A percentile compares a stretch with the other conserved stretches of the same genome.
These are phyloP conservation scores for Nyctereutes procyonoides DNA, from an alignment of 2,113 vertebrate genomes.

Conservation along the genomic window DNA sequence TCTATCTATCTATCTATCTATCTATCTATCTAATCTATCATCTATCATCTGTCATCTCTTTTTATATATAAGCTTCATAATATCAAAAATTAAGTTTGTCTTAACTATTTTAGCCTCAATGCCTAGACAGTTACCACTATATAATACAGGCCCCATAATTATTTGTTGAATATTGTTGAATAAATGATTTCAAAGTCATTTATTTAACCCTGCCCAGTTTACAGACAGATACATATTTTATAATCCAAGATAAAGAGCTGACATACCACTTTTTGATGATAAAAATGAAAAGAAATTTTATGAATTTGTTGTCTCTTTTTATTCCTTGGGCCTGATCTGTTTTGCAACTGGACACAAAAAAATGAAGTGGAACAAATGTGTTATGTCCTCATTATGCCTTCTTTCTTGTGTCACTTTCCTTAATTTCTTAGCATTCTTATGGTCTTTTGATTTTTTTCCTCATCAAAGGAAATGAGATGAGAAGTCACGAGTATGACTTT, in stretches of 20 bases:
- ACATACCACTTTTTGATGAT: background rate
- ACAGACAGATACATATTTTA: background rate
- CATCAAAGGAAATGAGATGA: background rate
- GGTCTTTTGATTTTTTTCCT: conserved; percentile 10
- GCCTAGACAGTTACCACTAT: background rate
- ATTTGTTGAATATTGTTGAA: conserved; percentile 16
- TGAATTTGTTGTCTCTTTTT: background rate
- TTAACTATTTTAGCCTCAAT: background rate
- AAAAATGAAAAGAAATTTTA: background rate
- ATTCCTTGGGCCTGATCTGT: background rate
- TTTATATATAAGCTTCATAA: background rate
- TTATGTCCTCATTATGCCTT: background rate
- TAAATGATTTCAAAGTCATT: background rate
- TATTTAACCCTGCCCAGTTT: background rate
- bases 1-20: background rate
- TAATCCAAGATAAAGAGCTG: background rate
- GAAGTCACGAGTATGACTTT: background rate
- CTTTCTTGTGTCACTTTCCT: background rate
- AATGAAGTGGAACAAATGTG: background rate
- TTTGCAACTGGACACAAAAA: background rate
- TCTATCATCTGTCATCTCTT: background rate
- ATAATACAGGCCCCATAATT: background rate
- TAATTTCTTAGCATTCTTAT: background rate
- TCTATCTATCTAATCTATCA: background rate
- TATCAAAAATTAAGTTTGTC: background rate